Conservation (phyloP, 2,797 vertebrate species). For the Gambusia yucatana region DNA sequence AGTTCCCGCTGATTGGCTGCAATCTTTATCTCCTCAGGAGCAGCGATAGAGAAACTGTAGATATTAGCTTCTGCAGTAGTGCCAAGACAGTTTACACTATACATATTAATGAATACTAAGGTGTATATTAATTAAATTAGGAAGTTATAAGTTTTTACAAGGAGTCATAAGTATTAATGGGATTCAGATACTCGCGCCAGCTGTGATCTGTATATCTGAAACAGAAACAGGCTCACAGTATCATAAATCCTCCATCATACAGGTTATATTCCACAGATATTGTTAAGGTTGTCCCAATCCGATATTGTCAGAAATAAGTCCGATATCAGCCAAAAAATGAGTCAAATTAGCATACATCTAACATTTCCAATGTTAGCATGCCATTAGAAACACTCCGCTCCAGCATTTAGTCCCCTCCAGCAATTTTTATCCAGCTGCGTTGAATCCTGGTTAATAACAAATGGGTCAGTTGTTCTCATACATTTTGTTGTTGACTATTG, state of each 20-base stretch:
- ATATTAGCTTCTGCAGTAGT: not conserved
- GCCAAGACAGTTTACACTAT: not conserved
- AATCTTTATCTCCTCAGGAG: not conserved
- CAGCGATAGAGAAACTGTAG: not conserved
- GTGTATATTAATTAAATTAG: not conserved
- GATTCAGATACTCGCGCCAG: not conserved
- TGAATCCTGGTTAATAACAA: no score
- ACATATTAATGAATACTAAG: not conserved
- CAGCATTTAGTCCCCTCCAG: no score
- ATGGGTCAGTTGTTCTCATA: no score
- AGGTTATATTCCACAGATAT: not conserved
- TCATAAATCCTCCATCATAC: not conserved
- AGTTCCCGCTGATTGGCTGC: not conserved
- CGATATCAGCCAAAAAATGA: no score
- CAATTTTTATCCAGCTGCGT: no score
- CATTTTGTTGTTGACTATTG: no score
- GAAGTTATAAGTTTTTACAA: not conserved
- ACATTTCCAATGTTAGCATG: no score
- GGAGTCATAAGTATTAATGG: not conserved
- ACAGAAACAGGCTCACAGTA: not conserved
- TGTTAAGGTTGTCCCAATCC: no score
- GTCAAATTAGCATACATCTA: no score
- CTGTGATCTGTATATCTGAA: not conserved
- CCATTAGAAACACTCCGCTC: no score
- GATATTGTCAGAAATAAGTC: no score